Evolutionary conservation across 30 jellyfish, hydroid and myxozoan genomes (phyloP), one percentile per base, ranked within the genome.

Genomic region (Euphysa ruthae): DNA sequence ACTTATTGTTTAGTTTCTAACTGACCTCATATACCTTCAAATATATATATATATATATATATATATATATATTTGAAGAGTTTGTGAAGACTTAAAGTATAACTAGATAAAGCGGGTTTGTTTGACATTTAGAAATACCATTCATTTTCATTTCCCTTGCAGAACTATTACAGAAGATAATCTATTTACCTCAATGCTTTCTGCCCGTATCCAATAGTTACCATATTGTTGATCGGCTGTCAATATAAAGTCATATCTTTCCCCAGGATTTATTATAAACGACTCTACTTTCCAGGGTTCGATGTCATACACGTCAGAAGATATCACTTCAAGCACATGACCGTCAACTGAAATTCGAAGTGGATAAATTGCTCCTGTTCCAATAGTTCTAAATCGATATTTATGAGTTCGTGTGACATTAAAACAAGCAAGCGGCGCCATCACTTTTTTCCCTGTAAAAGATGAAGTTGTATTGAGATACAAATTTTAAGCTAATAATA

Each of bases 381-480:
- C 78, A 20, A 82, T 56, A 38, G 66, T 61, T 34, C 85, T 76
- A 43, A 72, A 73, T 38, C 94, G 84, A 73, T 62, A 58, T 74
- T 66, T 42, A 4, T 46, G 22, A 16, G 70, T 74, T 0, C 71
- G 55, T 32, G 77, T 63, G 30, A 82, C 94, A 21, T 54, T 66
- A 63, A 42, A 88, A 92, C 93, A 77, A 3, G 93, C 27, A 35
- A 88, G 63, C 12, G 98, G 98, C 25, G 92, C 89, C 68, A 73
- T 87, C 4, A 46, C 49, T 20, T 63, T 60, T 32, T 50, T 29
- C 30, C 96, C 96, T 86, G 60, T n/a, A n/a, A n/a, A n/a, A n/a
- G n/a, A n/a, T n/a, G n/a, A n/a, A n/a, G n/a, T n/a, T n/a, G n/a
- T n/a, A n/a, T n/a, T n/a, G n/a, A n/a, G n/a, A n/a, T n/a, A n/a